Evolutionary conservation across 2,888 invertebrate species (phyloP).

Genomic region (Cheilosia pagana): DNA sequence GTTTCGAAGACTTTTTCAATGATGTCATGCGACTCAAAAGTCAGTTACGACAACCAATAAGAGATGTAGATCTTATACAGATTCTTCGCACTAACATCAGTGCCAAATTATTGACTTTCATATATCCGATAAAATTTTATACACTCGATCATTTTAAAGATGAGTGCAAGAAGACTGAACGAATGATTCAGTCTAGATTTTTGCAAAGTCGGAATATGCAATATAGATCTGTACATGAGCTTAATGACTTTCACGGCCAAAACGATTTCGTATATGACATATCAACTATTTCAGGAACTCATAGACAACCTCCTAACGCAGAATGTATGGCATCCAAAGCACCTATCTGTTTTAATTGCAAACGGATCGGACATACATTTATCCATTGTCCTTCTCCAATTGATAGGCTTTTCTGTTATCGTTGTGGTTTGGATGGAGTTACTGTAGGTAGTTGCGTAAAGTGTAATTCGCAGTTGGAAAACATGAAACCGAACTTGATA

Average conservation of each 20-base stretch:
- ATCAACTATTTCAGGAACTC: not conserved
- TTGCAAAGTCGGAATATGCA: not conserved
- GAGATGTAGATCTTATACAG: conserved; percentile 24
- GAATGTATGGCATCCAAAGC: not conserved
- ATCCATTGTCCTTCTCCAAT: not conserved
- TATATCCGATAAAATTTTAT: not conserved
- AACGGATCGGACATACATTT: not conserved
- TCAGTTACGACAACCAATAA: conserved; percentile 13
- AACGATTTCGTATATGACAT: not conserved
- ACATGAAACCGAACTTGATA: not conserved
- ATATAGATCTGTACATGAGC: not conserved
- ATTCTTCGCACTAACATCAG: conserved; percentile 28
- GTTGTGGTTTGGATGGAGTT: conserved; percentile 1
- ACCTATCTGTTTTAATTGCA: not conserved
- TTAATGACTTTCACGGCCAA: not conserved
- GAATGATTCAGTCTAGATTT: not conserved
- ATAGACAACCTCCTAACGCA: not conserved
- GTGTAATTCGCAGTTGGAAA: not conserved
- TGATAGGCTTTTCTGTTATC: not conserved
- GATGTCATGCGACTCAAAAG: conserved; percentile 11
- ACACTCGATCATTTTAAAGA: not conserved
- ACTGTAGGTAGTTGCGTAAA: not conserved
- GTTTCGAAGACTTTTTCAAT: conserved; percentile 54
- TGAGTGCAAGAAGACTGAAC: not conserved
- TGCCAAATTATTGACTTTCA: not conserved